phyloP scores from a whole-genome alignment of 2,888 invertebrate genomes.

The Drosophila limbata region DNA sequence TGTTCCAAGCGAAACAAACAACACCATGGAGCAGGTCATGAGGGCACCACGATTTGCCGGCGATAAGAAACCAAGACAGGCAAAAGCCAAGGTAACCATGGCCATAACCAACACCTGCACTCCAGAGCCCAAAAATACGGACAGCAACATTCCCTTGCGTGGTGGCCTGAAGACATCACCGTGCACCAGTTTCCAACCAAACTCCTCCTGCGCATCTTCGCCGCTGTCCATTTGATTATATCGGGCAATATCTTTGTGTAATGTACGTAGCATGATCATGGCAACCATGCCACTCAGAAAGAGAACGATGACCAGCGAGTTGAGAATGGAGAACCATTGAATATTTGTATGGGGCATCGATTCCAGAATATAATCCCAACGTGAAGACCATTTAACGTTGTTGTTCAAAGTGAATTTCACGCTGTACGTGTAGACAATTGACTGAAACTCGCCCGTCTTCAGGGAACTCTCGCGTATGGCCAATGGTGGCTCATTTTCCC shows the following conservation, averaged over 20 bases:
- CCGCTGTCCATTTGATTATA: slow-evolving; percentile 98
- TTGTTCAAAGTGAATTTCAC: slow-evolving; percentile 92
- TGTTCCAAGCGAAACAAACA: slow-evolving; percentile 98
- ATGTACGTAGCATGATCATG: slow-evolving; percentile 98
- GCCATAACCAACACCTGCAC: slow-evolving; percentile 98
- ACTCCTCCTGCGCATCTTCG: slow-evolving; percentile 95
- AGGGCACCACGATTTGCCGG: slow-evolving; percentile 99
- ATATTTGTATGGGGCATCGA: slow-evolving; percentile 99
- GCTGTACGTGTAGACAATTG: slow-evolving; percentile 94
- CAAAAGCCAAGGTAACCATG: slow-evolving; percentile 97
- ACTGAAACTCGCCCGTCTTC: slow-evolving; percentile 86
- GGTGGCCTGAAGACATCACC: slow-evolving; percentile 99
- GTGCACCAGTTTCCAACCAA: slow-evolving; percentile 97
- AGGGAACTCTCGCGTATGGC: slow-evolving; percentile 89
- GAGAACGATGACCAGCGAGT: slow-evolving; percentile 97
- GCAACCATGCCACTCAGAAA: slow-evolving; percentile 99
- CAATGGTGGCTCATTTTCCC: slow-evolving; percentile 87
- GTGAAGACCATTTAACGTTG: slow-evolving; percentile 97
- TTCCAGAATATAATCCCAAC: slow-evolving; percentile 99
- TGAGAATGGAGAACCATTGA: slow-evolving; percentile 99
- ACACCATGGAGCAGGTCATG: slow-evolving; percentile 98
- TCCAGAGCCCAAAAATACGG: slow-evolving; percentile 98
- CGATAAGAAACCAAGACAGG: slow-evolving; percentile 99
- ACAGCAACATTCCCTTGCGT: slow-evolving; percentile 97
- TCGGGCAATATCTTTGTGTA: slow-evolving; percentile 99